Base-by-base conservation (phyloP, 2,113 vertebrate species). In the Chionomys nivalis region DNA sequence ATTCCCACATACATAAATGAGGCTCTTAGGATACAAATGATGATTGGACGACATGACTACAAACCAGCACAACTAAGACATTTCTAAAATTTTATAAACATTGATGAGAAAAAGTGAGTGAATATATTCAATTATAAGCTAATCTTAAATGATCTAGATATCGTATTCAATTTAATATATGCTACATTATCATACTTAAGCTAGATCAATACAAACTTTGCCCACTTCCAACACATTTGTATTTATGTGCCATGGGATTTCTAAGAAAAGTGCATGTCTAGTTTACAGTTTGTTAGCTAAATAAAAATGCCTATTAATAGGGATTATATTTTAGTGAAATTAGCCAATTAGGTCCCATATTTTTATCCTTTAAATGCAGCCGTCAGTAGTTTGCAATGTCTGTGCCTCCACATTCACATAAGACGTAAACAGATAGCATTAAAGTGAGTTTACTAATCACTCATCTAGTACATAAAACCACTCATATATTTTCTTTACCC, bases 241-340 rank as follows among this genome's bases (percentile, higher is more conserved):
- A n/a, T 72, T 26, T 42, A 39, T 10, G 1, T 94, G 86, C 95
- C 87, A 85, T 66, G 70, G 42, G 52, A 66, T 75, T 72, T 88
- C 72, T 86, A 36, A 31, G 65, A 58, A 87, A 78, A 96, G 3
- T 36, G 36, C 24, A 88, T 72, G 6, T 72, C 7, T 12, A 87
- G 13, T 23, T 88, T n/a, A 61, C 65, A 90, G 88, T 4, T 36
- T 33, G 58, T 81, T 36, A 93, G 63, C 16, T 63, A 88, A 75
- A 89, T 92, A 83, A 79, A 79, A 87, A 93, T 92, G 3, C 6
- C 19, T 75, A 3, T 65, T 72, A 93, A 68, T 87, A 92, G 90
- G 58, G 19, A 75, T 36, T 47, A 91, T 0, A 52, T 90, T 58
- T 90, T 36, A 95, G 39, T 73, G 4, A 96, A 95, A 78, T 72